A percentile compares a stretch with the other conserved stretches of the same genome.
These are phyloP conservation scores for Fistularia tabacaria DNA, from an alignment of 2,797 vertebrate species.

Conservation along the genomic window DNA sequence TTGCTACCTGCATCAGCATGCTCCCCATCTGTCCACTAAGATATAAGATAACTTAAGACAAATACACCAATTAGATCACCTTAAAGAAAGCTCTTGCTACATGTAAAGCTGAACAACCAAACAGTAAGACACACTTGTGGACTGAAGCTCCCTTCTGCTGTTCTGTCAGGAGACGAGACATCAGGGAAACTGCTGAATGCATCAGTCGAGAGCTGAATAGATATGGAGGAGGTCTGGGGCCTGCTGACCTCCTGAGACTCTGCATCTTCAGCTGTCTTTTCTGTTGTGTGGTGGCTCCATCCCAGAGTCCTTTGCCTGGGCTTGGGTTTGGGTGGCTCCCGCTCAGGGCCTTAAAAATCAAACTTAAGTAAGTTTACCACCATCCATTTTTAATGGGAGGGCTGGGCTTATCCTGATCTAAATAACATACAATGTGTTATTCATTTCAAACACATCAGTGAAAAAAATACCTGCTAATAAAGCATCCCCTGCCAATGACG, in stretches of 20 bases:
- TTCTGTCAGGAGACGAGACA: constrained; percentile 18
- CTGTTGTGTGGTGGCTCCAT: constrained; percentile 36
- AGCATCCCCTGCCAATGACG: too few relatives aligned
- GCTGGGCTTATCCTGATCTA: neutral
- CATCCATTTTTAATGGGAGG: neutral
- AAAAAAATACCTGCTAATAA: too few relatives aligned
- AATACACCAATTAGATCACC: neutral
- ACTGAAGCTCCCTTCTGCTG: constrained; percentile 4
- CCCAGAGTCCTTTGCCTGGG: constrained; percentile 73
- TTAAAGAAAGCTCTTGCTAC: too few relatives aligned
- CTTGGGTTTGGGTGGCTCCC: constrained; percentile 70
- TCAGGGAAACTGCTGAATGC: constrained; percentile 36
- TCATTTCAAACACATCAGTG: too few relatives aligned
- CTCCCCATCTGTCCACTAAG: constrained; percentile 46
- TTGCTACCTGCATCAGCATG: constrained; percentile 30
- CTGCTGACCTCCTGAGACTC: constrained; percentile 47
- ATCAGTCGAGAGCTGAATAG: constrained; percentile 48
- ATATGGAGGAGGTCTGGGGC: constrained; percentile 54
- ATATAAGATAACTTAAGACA: constrained; percentile 16
- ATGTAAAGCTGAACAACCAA: neutral
- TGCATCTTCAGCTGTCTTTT: constrained; percentile 48
- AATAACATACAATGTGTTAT: neutral
- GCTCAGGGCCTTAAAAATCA: constrained; percentile 47
- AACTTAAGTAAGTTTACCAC: neutral
- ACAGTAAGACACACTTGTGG: constrained; percentile 55